Percentiles rank a stretch among this genome's conserved stretches.
Evolutionary conservation across 1,140 invertebrate genomes (phyloP).

Genomic region (Cecropterus lyciades): DNA sequence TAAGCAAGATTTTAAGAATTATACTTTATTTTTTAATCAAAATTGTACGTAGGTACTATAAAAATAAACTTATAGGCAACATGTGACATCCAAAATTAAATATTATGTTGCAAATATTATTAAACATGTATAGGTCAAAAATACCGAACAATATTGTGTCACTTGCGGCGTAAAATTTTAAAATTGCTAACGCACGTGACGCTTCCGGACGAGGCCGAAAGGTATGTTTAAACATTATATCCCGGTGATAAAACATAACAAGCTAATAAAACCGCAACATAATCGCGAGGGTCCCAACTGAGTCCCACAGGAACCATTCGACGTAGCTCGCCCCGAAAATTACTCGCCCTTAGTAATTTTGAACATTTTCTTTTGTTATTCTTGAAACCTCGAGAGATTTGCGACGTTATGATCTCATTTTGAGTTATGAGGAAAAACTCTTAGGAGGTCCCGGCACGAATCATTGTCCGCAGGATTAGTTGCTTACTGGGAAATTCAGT

Average conservation of each 20-base stretch:
- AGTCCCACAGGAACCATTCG: conserved; percentile 68
- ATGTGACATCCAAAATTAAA: too few species aligned
- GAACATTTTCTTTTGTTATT: conserved; percentile 79
- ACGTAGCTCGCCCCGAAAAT: conserved; percentile 72
- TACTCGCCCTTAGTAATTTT: conserved; percentile 78
- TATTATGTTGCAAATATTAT: too few species aligned
- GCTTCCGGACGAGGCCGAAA: conserved; percentile 42
- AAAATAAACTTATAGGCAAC: too few species aligned
- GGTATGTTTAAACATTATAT: conserved; percentile 73
- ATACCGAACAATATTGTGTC: not conserved
- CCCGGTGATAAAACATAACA: conserved; percentile 74
- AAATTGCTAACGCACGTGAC: not conserved
- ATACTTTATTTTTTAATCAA: too few species aligned
- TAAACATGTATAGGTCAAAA: not conserved
- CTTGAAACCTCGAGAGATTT: conserved; percentile 72
- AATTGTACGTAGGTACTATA: too few species aligned
- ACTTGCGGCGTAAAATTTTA: conserved; percentile 1
- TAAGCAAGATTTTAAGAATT: too few species aligned
- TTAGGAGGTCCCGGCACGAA: conserved; percentile 64
- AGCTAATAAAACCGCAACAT: conserved; percentile 77
- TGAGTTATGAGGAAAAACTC: conserved; percentile 79
- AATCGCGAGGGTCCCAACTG: conserved; percentile 64
- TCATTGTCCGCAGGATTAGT: conserved; percentile 71
- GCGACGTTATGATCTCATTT: conserved; percentile 81
- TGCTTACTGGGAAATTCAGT: conserved; percentile 44